Evolutionary conservation across 2,113 vertebrate genomes (phyloP), one percentile per base, ranked within the genome.

Genomic region (Cervus canadensis): DNA sequence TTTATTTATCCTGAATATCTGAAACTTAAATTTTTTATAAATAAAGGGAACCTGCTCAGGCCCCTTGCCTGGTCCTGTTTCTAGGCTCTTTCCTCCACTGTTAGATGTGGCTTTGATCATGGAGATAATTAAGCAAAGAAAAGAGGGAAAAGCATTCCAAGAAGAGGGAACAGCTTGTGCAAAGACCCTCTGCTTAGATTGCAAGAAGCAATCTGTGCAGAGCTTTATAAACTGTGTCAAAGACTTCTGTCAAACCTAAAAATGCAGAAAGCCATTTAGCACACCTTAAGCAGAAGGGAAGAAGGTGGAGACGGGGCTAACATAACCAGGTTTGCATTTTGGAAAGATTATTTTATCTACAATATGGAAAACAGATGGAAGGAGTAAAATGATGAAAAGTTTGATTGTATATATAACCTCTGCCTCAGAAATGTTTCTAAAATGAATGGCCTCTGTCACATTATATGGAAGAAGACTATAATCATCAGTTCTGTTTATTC

Each of bases 301-400:
- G 59, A 81, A 52, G 16, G 33, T 30, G 1, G 87, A 78, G 33
- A 96, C 5, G 3, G 9, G 52, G 33, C 36, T 82, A 74, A 79
- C 50, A 81, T 95, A 62, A 79, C 13, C 56, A 91, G 43, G 56
- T 71, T 87, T 83, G 52, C 40, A 59, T 89, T 96, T 82, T 87
- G 84, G 40, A 64, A 87, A 85, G 43, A 83, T 71, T 60, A 56
- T 78, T 81, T n/a, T 82, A 15, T 33, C 78, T 96, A 79, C 74
- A 92, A 87, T 94, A 71, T 89, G 78, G 89, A 87, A 96, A 96
- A 91, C 87, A 96, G 89, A 82, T 78, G 94, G 92, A 91, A 59
- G 45, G 17, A 71, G 88, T 84, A 92, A 92, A 67, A 90, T 48
- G 57, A 91, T 82, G 43, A 82, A 85, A 86, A 86, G n/a, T 93